Conservation (phyloP, 2,797 vertebrate species). For the Selene dorsalis region DNA sequence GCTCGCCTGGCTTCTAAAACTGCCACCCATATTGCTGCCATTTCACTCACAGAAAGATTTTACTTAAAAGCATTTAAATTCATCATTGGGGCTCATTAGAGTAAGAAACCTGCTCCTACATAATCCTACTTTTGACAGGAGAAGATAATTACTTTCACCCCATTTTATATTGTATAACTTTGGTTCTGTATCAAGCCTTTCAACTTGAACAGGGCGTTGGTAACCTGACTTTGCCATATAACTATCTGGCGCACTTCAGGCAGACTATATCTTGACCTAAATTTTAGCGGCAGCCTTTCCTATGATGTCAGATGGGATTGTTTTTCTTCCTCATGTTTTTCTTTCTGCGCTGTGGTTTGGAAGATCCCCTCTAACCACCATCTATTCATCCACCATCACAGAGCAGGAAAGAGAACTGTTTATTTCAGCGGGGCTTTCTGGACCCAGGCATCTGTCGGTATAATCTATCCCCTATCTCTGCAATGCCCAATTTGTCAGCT, state of each 20-base stretch:
- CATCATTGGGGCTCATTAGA: conserved; percentile 14
- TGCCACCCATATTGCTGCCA: conserved; percentile 46
- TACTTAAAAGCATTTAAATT: conserved; percentile 17
- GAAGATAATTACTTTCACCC: conserved; percentile 37
- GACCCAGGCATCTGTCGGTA: conserved; percentile 58
- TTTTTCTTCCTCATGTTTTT: conserved; percentile 80
- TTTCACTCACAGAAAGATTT: conserved; percentile 32
- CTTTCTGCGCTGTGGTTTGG: conserved; percentile 79
- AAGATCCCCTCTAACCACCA: conserved; percentile 71
- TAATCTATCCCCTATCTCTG: conserved; percentile 76
- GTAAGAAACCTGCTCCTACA: conserved; percentile 17
- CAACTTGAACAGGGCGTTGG: conserved; percentile 27
- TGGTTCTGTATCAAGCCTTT: conserved; percentile 45
- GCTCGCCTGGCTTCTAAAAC: conserved; percentile 30
- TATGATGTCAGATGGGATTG: conserved; percentile 80
- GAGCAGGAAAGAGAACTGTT: conserved; percentile 76
- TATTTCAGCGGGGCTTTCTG: conserved; percentile 74
- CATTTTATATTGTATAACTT: conserved; percentile 27
- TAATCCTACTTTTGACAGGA: conserved; percentile 40
- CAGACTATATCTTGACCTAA: conserved; percentile 72
- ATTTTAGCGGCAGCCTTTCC: conserved; percentile 67
- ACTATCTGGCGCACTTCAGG: conserved; percentile 50
- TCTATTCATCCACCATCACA: conserved; percentile 71
- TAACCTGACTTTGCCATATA: conserved; percentile 40
- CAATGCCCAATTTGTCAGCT: conserved; percentile 80